Evolutionary conservation across 2,113 vertebrate species (phyloP).

Genomic region (Festucalex cinctus): DNA sequence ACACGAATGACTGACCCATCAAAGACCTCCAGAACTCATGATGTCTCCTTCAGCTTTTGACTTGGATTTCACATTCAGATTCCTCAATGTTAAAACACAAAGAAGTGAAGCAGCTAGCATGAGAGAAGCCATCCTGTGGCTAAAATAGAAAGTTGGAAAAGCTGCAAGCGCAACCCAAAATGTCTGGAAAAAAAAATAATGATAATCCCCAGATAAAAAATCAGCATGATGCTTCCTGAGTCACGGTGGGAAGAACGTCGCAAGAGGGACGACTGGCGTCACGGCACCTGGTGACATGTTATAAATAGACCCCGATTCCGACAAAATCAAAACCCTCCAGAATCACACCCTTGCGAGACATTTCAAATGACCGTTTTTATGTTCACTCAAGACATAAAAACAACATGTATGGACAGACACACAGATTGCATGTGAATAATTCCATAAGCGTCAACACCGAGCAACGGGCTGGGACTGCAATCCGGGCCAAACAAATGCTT

Average conservation of each 20-base stretch:
- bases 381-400: neutral
- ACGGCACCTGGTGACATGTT: neutral
- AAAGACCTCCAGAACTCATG: neutral
- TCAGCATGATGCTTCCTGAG: neutral
- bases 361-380: neutral
- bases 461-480: slow-evolving; percentile 38
- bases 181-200: neutral
- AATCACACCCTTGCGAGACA: neutral
- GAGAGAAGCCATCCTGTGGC: neutral
- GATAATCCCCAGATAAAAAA: neutral
- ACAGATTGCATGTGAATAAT: neutral
- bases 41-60: neutral
- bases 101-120: neutral
- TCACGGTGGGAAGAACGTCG: neutral
- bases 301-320: neutral
- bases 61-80: neutral
- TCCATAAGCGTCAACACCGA: neutral
- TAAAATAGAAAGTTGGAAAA: neutral
- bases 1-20: neutral
- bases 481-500: slow-evolving; percentile 60
- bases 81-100: neutral
- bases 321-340: neutral
- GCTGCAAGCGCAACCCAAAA: neutral
- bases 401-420: neutral
- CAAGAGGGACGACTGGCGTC: neutral